A percentile compares a stretch with the other conserved stretches of the same genome.
Evolutionary conservation across 2,113 vertebrate genomes (phyloP).

Genomic region (Cacatua alba): DNA sequence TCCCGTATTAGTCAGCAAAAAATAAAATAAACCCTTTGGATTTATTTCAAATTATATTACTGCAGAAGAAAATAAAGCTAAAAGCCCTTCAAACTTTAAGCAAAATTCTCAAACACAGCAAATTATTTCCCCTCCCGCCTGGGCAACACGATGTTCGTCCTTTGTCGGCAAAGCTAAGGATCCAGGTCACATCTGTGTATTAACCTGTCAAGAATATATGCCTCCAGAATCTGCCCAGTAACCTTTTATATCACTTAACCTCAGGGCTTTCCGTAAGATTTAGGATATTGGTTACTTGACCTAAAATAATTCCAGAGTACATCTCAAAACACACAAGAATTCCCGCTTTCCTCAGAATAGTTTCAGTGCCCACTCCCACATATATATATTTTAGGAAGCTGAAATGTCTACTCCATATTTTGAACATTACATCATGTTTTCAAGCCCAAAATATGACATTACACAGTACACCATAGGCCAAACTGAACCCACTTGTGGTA

Average conservation of each 20-base stretch:
- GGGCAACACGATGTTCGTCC: neutral
- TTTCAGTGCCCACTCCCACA: neutral
- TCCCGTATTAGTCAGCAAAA: neutral
- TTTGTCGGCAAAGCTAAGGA: neutral
- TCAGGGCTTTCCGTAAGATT: neutral
- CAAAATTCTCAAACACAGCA: neutral
- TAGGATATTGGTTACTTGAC: neutral
- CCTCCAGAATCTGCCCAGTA: neutral
- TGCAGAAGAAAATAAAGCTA: neutral
- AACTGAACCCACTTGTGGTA: neutral
- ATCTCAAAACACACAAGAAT: neutral
- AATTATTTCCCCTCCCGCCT: neutral
- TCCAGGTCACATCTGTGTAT: slow-evolving; percentile 18
- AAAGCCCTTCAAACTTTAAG: neutral
- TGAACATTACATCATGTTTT: neutral
- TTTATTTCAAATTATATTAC: slow-evolving; percentile 23
- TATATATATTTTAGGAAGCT: neutral
- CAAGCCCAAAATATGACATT: slow-evolving; percentile 2
- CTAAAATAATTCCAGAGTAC: neutral
- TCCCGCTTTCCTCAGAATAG: neutral
- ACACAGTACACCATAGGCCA: neutral
- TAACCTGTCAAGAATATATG: slow-evolving; percentile 27
- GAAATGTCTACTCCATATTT: neutral
- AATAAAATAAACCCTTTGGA: neutral
- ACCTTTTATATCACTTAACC: slow-evolving; percentile 37